Evolutionary conservation across 1,140 invertebrate species (phyloP).

Genomic region (Zaprionus davidi): DNA sequence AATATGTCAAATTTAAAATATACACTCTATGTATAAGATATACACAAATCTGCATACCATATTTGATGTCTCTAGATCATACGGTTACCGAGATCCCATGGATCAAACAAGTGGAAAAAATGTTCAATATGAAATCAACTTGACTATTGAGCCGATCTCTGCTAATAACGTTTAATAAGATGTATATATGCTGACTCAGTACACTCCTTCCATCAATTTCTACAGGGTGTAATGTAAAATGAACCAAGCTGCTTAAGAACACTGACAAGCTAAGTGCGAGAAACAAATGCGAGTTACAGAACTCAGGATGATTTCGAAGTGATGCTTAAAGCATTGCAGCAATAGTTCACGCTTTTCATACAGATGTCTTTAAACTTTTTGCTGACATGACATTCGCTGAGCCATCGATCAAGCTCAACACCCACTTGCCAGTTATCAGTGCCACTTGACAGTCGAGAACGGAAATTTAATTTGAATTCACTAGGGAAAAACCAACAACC

Average conservation of each 20-base stretch:
- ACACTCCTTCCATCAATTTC: neutral
- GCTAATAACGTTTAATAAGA: neutral
- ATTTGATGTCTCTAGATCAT: neutral
- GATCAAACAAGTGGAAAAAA: neutral
- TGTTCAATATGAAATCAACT: no score
- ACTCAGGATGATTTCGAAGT: neutral
- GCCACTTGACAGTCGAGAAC: conserved; percentile 44
- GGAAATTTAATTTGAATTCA: conserved; percentile 69
- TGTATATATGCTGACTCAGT: neutral
- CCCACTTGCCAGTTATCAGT: conserved; percentile 19
- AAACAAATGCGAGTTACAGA: neutral
- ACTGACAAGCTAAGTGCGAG: neutral
- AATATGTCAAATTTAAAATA: neutral
- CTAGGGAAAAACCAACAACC: conserved; percentile 27
- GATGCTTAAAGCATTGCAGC: neutral
- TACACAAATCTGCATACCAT: neutral
- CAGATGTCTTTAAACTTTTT: neutral
- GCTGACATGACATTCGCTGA: neutral
- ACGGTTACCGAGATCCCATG: neutral
- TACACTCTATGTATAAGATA: neutral
- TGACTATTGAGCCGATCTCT: no score
- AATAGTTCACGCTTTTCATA: neutral
- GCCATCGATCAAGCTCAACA: conserved; percentile 7
- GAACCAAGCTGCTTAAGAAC: neutral
- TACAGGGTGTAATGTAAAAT: neutral